These are phyloP conservation scores for Amiota communis DNA, from an alignment of 2,888 invertebrate species.

Conservation along the genomic window DNA sequence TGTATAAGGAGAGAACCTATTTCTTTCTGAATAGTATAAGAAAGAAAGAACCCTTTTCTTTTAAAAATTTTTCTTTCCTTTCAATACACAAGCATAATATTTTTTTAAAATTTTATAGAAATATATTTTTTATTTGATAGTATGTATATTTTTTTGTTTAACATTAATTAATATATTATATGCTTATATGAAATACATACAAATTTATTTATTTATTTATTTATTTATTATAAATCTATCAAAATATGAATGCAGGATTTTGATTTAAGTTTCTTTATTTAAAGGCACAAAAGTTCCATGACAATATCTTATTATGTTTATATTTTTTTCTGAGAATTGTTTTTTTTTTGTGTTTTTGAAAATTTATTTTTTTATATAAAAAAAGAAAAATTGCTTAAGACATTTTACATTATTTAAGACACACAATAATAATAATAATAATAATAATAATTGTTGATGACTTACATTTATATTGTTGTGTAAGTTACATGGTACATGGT, in stretches of 20 bases:
- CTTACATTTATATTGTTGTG: no score
- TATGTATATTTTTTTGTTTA: not conserved
- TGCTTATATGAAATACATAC: not conserved
- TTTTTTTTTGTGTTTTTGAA: not conserved
- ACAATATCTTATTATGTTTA: not conserved
- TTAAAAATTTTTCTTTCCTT: no score
- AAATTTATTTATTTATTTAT: conserved; percentile 8
- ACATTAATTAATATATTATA: not conserved
- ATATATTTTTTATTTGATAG: no score
- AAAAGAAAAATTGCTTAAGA: no score
- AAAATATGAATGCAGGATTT: conserved; percentile 10
- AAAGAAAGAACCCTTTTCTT: no score
- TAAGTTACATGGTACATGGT: no score
- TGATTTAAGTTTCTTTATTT: not conserved
- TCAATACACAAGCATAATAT: no score
- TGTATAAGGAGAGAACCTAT: no score
- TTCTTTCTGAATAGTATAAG: no score
- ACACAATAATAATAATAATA: not conserved
- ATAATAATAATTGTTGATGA: not conserved
- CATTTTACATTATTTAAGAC: no score
- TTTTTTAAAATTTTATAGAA: no score
- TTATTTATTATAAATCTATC: not conserved
- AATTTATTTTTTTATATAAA: no score
- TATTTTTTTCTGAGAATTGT: not conserved
- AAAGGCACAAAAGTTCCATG: conserved; percentile 20